These are phyloP conservation scores for Sialis lutaria DNA, from an alignment of 2,888 invertebrate genomes.

Conservation along the genomic window DNA sequence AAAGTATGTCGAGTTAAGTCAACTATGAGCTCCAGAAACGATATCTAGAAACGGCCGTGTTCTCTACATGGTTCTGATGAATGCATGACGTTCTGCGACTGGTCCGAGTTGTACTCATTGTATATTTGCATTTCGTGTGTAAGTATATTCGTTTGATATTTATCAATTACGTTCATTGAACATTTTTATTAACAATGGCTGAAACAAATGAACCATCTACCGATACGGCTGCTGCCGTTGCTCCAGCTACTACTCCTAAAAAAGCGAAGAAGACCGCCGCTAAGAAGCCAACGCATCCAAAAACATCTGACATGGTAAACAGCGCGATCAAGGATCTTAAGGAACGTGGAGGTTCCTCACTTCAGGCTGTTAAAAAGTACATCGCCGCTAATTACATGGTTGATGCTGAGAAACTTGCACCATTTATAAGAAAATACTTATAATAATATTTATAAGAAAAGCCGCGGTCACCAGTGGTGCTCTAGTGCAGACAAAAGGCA, in stretches of 20 bases:
- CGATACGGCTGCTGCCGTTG: background rate
- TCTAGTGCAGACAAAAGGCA: too few relatives aligned
- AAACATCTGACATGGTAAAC: slow-evolving; percentile 35
- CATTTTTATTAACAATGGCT: background rate
- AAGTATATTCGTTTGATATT: too few relatives aligned
- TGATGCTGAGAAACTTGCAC: too few relatives aligned
- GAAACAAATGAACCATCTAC: background rate
- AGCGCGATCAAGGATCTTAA: slow-evolving; percentile 32
- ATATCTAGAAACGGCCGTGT: too few relatives aligned
- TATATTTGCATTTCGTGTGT: background rate
- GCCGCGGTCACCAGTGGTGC: slow-evolving; percentile 31
- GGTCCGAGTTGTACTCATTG: background rate
- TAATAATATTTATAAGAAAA: too few relatives aligned
- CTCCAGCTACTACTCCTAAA: background rate
- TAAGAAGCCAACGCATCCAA: slow-evolving; percentile 25
- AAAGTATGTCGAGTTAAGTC: too few relatives aligned
- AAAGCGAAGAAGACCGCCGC: background rate
- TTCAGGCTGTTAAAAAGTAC: slow-evolving; percentile 43
- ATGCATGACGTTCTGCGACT: too few relatives aligned
- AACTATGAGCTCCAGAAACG: too few relatives aligned
- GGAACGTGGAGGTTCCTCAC: slow-evolving; percentile 38
- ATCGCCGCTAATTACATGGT: slow-evolving; percentile 36
- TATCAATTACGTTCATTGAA: background rate
- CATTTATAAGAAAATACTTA: slow-evolving; percentile 12
- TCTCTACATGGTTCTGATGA: too few relatives aligned